Evolutionary conservation across 2,888 invertebrate species (phyloP).

Genomic region (Tachina lurida): DNA sequence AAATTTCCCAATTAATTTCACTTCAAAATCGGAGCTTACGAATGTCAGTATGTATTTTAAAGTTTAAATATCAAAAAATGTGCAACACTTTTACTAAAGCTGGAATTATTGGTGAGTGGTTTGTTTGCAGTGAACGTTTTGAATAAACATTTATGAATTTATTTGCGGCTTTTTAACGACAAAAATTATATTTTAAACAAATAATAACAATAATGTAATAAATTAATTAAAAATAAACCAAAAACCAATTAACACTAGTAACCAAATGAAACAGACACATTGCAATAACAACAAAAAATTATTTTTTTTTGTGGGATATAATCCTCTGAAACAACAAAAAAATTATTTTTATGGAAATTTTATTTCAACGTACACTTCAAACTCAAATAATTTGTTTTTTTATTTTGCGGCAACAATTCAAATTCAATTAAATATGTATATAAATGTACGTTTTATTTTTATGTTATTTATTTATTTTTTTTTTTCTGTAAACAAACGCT

Average conservation of each 20-base stretch:
- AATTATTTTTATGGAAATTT: constrained; percentile 1
- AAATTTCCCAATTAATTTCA: too few species aligned
- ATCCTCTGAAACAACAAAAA: too few species aligned
- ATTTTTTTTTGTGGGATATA: too few species aligned
- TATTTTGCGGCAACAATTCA: constrained; percentile 32
- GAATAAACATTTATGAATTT: constrained; percentile 44
- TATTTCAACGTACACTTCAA: background rate
- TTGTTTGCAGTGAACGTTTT: constrained; percentile 42
- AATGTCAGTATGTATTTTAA: too few species aligned
- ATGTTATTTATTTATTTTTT: background rate
- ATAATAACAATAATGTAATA: constrained; percentile 22
- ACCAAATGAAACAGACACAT: constrained; percentile 33
- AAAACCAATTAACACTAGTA: constrained; percentile 46
- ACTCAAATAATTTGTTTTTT: background rate
- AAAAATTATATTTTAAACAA: constrained; percentile 33
- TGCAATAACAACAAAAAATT: background rate
- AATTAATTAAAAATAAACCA: constrained; percentile 46
- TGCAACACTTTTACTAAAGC: background rate
- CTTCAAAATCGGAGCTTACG: too few species aligned
- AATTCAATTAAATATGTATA: constrained; percentile 15
- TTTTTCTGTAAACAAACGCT: constrained; percentile 37
- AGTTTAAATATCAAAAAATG: too few species aligned
- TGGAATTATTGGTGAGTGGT: background rate
- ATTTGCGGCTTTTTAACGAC: constrained; percentile 41
- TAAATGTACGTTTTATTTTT: background rate